These are phyloP conservation scores for Amblyopsis rosae DNA, from an alignment of 2,113 vertebrate genomes.

Conservation along the genomic window DNA sequence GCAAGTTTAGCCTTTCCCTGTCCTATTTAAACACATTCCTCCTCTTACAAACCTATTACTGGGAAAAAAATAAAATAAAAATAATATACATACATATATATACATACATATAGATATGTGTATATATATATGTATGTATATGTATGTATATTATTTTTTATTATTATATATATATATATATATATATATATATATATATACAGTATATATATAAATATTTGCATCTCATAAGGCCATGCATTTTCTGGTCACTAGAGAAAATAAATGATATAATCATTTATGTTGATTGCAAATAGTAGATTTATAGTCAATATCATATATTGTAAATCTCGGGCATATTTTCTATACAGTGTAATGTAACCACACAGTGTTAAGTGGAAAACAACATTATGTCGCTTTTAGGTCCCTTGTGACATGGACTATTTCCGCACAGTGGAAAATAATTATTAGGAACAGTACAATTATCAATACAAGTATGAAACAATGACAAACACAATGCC, in stretches of 20 bases:
- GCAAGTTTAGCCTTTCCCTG: constrained; percentile 22
- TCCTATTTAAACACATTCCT: constrained; percentile 25
- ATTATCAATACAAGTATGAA: too few relatives aligned
- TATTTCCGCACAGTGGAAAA: too few relatives aligned
- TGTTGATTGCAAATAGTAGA: neutral
- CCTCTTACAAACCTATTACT: constrained; percentile 9
- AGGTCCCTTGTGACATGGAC: too few relatives aligned
- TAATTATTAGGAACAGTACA: too few relatives aligned
- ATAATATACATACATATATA: constrained; percentile 5
- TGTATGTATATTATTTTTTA: neutral
- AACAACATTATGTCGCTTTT: neutral
- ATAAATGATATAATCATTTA: neutral
- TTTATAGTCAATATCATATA: neutral
- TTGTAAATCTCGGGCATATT: neutral
- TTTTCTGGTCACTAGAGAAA: neutral
- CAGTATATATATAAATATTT: constrained; percentile 6
- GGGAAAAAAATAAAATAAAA: neutral
- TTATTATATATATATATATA: constrained; percentile 6
- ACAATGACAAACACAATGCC: neutral
- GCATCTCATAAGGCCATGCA: neutral
- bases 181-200: constrained; percentile 10
- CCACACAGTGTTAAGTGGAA: neutral
- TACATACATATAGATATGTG: too few relatives aligned
- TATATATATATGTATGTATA: too few relatives aligned
- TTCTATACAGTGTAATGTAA: neutral